Conservation (phyloP, 2,797 vertebrate species). For the Hafferia zeledoni region DNA sequence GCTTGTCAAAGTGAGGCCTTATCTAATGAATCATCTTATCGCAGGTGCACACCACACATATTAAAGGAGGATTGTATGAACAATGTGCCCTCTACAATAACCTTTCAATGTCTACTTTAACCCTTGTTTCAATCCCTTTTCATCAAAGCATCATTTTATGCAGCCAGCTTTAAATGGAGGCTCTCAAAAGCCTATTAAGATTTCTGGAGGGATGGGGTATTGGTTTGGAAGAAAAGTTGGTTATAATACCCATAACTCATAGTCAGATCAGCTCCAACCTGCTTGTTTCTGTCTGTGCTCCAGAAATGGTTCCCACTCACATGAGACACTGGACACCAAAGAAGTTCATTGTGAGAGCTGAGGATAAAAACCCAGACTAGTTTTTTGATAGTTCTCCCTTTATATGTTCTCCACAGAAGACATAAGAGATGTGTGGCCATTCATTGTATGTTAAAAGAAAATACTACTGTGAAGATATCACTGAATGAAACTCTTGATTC, state of each 20-base stretch:
- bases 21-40: conserved; percentile 99
- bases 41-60: conserved; percentile 94
- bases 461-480: not conserved
- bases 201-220: conserved; percentile 74
- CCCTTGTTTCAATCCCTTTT: conserved; percentile 87
- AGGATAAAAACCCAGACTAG: conserved; percentile 4
- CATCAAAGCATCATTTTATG: conserved; percentile 84
- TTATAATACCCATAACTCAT: conserved; percentile 76
- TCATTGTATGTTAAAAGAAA: not conserved
- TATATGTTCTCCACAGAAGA: not conserved
- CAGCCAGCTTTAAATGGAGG: conserved; percentile 79
- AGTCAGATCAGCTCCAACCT: conserved; percentile 58
- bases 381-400: not conserved
- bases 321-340: not conserved
- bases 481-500: not conserved
- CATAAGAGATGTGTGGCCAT: not conserved
- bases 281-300: conserved; percentile 54
- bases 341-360: conserved; percentile 2
- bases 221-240: conserved; percentile 74
- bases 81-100: conserved; percentile 91
- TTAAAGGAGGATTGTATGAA: conserved; percentile 94
- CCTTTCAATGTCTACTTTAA: conserved; percentile 91
- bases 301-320: conserved; percentile 37
- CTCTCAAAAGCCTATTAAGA: conserved; percentile 80
- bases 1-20: conserved; percentile 93